phyloP scores from a whole-genome alignment of 2,797 vertebrate genomes.

The Dermochelys coriacea region DNA sequence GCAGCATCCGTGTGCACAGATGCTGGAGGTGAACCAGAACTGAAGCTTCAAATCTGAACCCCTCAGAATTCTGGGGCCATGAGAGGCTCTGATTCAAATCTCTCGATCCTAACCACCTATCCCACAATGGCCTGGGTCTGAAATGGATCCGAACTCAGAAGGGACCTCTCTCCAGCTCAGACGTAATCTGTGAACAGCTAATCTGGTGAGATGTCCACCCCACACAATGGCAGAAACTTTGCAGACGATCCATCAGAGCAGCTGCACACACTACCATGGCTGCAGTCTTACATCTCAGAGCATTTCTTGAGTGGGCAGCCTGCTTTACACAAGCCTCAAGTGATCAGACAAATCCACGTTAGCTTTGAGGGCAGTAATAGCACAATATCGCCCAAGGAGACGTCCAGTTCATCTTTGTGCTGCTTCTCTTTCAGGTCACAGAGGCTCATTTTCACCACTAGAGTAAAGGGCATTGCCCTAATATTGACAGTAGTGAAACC shows the following conservation, averaged over 20 bases:
- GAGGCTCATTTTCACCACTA: not conserved
- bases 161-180: not conserved
- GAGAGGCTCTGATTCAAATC: not conserved
- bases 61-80: not conserved
- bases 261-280: not conserved
- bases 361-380: not conserved
- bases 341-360: not conserved
- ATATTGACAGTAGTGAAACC: not conserved
- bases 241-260: not conserved
- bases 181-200: not conserved
- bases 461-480: not conserved
- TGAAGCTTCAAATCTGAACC: not conserved
- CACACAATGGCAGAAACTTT: fast-evolving
- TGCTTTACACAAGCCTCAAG: not conserved
- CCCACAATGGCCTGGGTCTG: not conserved
- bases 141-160: fast-evolving
- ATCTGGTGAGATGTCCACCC: not conserved
- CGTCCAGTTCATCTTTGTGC: not conserved
- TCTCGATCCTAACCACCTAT: not conserved
- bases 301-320: not conserved
- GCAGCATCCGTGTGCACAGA: not conserved
- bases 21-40: not conserved
- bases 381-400: not conserved
- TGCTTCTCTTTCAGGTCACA: not conserved
- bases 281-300: not conserved